Conservation (phyloP, 2,888 invertebrate species). For the Eucriotettix oculatus region DNA sequence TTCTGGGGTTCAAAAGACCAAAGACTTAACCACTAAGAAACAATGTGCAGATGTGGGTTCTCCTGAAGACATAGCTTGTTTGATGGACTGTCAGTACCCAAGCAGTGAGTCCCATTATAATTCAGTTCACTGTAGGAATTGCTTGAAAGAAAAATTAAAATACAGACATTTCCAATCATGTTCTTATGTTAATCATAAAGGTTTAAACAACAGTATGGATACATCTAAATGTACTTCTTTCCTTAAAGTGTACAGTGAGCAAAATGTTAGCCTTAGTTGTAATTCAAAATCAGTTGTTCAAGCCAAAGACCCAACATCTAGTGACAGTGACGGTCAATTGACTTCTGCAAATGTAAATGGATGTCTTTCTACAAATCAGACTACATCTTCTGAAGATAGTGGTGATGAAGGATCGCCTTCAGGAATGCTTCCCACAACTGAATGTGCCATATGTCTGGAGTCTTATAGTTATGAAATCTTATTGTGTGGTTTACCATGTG, state of each 20-base stretch:
- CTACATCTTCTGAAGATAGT: constrained; percentile 6
- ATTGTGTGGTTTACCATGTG: constrained; percentile 32
- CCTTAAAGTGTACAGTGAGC: neutral
- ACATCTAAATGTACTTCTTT: no score
- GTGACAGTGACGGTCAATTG: no score
- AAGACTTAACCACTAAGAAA: neutral
- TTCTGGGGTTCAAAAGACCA: neutral
- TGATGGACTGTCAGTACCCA: constrained; percentile 14
- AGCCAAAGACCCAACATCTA: no score
- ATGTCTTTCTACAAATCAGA: no score
- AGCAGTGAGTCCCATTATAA: neutral
- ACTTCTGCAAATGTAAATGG: no score
- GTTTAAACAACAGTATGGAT: no score
- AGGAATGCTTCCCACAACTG: constrained; percentile 23
- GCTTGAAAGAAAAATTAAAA: constrained; percentile 1
- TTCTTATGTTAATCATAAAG: neutral
- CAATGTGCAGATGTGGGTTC: constrained; percentile 2
- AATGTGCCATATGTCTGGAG: constrained; percentile 34
- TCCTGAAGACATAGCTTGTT: constrained; percentile 6
- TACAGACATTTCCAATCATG: neutral
- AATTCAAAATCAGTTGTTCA: neutral
- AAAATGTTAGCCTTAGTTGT: neutral
- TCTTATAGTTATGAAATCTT: constrained; percentile 21
- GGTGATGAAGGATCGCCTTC: constrained; percentile 13
- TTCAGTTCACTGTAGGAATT: neutral